Base-by-base conservation (phyloP, 2,888 invertebrate genomes). In the Polydrusus pterygomalis region DNA sequence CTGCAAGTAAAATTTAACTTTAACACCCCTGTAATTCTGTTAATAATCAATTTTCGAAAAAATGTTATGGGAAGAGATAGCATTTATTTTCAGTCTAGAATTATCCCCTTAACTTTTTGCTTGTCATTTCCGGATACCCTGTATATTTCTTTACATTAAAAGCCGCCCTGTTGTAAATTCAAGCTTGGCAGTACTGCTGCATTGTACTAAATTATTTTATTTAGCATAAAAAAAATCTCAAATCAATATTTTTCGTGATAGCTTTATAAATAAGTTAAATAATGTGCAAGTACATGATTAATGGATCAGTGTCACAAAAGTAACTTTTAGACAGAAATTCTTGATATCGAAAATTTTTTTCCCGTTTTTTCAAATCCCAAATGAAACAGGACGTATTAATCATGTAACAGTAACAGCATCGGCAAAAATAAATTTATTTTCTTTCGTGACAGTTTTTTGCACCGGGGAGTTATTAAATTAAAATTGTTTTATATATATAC, bases 291-390 rank as follows among this genome's bases (percentile, higher is more conserved):
- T n/a, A 43, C 20, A 20, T 51, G 51, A 51, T 20, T 20, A 51
- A 51, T 51, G 20, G 15, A 11, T 9, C 20, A 51, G 20, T 18
- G 51, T 51, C 20, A 9, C 11, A 51, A 20, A 51, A 9, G 51
- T 51, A 20, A 20, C 51, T 51, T 51, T 25, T 51, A 25, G 25
- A 51, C 51, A 51, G 20, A 51, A 51, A 51, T 51, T 51, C 20
- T 51, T 51, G 9, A 9, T 2, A n/a, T 30, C n/a, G 13, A 30
- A 54, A 54, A 30, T 54, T 20, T 25, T 20, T 13, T 54, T 54
- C 20, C 30, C 0, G 54, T 30, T 54, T 25, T 54, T 20, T 25
- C 34, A 34, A 13, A n/a, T 30, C 13, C 25, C 30, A 54, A 25
- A 30, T 20, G 54, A 30, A 30, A 25, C 25, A 6, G 25, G 25